Evolutionary conservation across 1,140 invertebrate species (phyloP).

Genomic region (Babylonia areolata): DNA sequence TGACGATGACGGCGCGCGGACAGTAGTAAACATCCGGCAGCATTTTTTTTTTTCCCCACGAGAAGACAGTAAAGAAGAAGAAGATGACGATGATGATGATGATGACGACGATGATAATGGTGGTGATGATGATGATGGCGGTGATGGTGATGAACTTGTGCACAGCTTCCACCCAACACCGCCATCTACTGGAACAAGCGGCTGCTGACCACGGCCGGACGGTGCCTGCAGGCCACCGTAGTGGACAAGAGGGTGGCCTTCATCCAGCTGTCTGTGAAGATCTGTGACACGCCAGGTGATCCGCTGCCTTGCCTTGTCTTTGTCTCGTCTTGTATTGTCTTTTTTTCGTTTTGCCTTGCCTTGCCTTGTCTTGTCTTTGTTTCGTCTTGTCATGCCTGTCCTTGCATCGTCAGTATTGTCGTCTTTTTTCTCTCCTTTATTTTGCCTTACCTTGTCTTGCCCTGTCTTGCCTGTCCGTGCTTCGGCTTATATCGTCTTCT

Average conservation of each 20-base stretch:
- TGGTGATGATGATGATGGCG: neutral
- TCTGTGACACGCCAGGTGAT: slow-evolving; percentile 72
- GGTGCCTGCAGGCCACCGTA: slow-evolving; percentile 78
- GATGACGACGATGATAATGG: neutral
- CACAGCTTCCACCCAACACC: slow-evolving; percentile 77
- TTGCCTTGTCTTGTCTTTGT: too few relatives aligned
- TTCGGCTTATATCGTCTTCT: too few relatives aligned
- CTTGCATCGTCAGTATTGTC: too few relatives aligned
- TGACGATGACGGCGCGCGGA: neutral
- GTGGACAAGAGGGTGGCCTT: slow-evolving; percentile 64
- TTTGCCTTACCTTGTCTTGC: too few relatives aligned
- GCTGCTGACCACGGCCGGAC: slow-evolving; percentile 86
- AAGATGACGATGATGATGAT: neutral
- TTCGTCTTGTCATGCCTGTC: too few relatives aligned
- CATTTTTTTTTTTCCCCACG: neutral
- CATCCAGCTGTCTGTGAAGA: slow-evolving; percentile 81
- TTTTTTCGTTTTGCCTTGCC: too few relatives aligned
- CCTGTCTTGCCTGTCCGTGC: too few relatives aligned
- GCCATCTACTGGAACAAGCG: slow-evolving; percentile 85
- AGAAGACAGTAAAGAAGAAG: neutral
- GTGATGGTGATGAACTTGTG: neutral
- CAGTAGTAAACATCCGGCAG: neutral
- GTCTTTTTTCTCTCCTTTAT: too few relatives aligned
- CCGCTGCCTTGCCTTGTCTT: too few relatives aligned
- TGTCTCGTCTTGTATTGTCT: too few relatives aligned